Base-by-base conservation (phyloP, 2,797 vertebrate species). In the Aythya fuligula region DNA sequence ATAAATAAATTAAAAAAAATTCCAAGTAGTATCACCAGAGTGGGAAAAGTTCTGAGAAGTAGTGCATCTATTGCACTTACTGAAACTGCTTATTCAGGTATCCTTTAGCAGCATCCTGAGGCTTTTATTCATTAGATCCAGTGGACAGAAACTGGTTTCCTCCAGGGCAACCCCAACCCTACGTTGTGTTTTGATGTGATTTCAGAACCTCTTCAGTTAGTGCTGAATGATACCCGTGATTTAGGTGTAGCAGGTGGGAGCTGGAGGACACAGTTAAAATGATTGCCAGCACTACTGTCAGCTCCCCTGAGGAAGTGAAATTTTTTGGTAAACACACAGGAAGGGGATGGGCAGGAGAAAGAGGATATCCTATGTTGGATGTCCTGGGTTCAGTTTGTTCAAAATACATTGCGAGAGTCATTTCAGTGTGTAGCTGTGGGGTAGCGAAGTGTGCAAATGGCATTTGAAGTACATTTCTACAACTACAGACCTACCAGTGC, bases 291-390 rank as follows among this genome's bases (percentile, higher is more conserved):
- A 47, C 75, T 87, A 41, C 49, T 92, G 54, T 72, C n/a, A 38
- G 69, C 36, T 15, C 60, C 58, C 20, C 54, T 87, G 92, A 92
- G 96, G 96, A 97, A 96, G 76, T 95, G 94, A 97, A 94, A 97
- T 75, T 85, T 89, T 94, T 95, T 47, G 41, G 84, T 93, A 83
- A 94, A 95, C 66, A 72, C 49, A 27, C 85, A 93, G 95, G 88
- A 96, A 96, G 84, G 58, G 90, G 88, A 92, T 94, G 94, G 95
- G 90, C 86, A 83, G 90, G 85, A 85, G 93, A 95, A 93, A 97
- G 94, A 95, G 95, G 94, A 96, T 96, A 94, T 95, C 89, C 79
- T 62, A n/a, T 34, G 67, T 43, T 94, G 93, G 72, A 89, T 89
- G 73, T 85, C 74, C 90, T 75, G 75, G 45, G 84, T 92, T 95